Percentiles rank a stretch among this genome's conserved stretches.
phyloP scores from a whole-genome alignment of 2,797 vertebrate species.

The Buphagus erythrorhynchus region DNA sequence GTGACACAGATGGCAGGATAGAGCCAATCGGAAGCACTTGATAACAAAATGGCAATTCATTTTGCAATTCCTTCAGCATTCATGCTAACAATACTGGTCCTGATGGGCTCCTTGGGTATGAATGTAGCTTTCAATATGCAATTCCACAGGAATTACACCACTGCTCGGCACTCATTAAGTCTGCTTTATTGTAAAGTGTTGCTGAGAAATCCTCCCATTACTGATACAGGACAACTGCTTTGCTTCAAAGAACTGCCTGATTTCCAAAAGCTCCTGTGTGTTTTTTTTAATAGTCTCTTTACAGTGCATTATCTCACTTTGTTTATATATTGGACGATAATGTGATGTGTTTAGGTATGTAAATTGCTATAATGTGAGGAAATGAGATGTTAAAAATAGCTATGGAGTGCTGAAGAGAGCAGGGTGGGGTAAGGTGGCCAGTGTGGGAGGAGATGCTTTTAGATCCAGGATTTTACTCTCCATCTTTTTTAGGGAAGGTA shows the following conservation, averaged over 20 bases:
- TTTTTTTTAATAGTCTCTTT: conserved; percentile 61
- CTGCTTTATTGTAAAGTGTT: conserved; percentile 80
- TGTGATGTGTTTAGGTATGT: conserved; percentile 77
- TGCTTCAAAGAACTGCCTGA: conserved; percentile 75
- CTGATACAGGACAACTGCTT: conserved; percentile 76
- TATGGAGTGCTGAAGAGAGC: background rate
- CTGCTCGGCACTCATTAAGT: conserved; percentile 78
- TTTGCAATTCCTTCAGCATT: conserved; percentile 79
- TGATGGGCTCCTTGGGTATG: conserved; percentile 80
- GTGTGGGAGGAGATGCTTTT: conserved; percentile 1
- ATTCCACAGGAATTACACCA: conserved; percentile 76
- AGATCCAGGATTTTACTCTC: background rate
- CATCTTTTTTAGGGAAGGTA: background rate
- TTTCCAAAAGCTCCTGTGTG: conserved; percentile 73
- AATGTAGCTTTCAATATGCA: conserved; percentile 82
- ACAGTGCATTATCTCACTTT: conserved; percentile 74
- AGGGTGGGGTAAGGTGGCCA: conserved; percentile 13
- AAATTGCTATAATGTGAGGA: conserved; percentile 76
- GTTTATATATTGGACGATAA: conserved; percentile 71
- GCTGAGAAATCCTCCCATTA: conserved; percentile 76
- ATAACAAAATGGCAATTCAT: conserved; percentile 76
- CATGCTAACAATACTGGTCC: conserved; percentile 80
- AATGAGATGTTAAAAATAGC: conserved; percentile 80
- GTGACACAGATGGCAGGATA: conserved; percentile 79
- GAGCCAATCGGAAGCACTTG: conserved; percentile 80